A percentile compares a stretch with the other conserved stretches of the same genome.
Conservation (phyloP, 2,888 invertebrate genomes). For the Andricus quercusramuli region DNA sequence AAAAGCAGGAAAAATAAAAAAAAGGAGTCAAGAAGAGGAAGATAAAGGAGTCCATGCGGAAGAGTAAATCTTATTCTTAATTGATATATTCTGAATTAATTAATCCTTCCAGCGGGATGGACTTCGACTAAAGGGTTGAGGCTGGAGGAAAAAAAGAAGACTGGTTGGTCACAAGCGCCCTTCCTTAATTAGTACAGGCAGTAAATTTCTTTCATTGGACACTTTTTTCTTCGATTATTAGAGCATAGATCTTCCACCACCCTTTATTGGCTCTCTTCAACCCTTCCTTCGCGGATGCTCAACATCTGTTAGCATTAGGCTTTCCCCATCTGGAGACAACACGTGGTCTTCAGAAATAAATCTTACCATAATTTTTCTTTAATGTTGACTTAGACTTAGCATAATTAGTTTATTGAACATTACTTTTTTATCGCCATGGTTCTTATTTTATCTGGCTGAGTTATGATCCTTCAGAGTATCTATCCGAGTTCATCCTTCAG, state of each 20-base stretch:
- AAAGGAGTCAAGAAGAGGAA: conserved; percentile 26
- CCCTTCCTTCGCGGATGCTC: conserved; percentile 68
- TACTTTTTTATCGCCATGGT: background rate
- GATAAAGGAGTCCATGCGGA: conserved; percentile 63
- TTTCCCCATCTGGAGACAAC: conserved; percentile 46
- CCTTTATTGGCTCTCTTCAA: conserved; percentile 72
- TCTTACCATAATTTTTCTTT: background rate
- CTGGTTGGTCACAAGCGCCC: conserved; percentile 64
- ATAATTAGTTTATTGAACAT: background rate
- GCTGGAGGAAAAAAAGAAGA: conserved; percentile 57
- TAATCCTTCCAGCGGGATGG: conserved; percentile 72
- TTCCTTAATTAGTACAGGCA: conserved; percentile 77
- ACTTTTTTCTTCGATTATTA: conserved; percentile 79
- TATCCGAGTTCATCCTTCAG: too few species aligned
- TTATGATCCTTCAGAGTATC: too few species aligned
- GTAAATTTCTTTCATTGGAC: conserved; percentile 79
- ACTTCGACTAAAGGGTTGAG: conserved; percentile 60
- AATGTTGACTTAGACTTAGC: background rate
- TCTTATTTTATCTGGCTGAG: background rate
- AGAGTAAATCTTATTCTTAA: conserved; percentile 78
- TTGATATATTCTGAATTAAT: conserved; percentile 79
- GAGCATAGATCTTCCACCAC: conserved; percentile 76
- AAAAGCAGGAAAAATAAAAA: conserved; percentile 6
- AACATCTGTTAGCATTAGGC: conserved; percentile 68
- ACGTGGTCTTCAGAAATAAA: conserved; percentile 12